A percentile compares a stretch with the other conserved stretches of the same genome.
Conservation (phyloP, 2,888 invertebrate species). For the Julus scanicus region DNA sequence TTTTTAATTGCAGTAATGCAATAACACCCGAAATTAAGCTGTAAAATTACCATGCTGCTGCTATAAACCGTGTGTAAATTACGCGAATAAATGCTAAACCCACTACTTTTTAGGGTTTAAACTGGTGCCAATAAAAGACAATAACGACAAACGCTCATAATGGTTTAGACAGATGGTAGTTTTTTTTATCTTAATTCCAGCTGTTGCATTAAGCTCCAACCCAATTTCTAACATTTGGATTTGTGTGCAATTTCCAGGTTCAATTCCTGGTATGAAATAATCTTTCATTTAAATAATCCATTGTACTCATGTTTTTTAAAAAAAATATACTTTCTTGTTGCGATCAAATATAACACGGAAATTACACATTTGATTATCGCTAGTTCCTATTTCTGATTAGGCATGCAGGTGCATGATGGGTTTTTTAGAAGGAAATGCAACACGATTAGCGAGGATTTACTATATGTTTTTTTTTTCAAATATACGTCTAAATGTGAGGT, state of each 20-base stretch:
- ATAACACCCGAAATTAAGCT: not conserved
- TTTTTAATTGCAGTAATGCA: constrained; percentile 11
- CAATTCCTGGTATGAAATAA: not conserved
- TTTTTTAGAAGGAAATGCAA: no score
- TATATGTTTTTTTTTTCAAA: no score
- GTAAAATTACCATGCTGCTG: not conserved
- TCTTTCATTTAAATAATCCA: not conserved
- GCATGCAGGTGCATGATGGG: no score
- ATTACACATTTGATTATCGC: no score
- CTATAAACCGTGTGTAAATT: not conserved
- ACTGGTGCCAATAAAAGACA: not conserved
- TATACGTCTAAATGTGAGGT: no score
- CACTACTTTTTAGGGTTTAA: not conserved
- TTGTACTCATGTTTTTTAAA: not conserved
- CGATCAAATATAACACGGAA: no score
- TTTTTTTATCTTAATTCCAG: not conserved
- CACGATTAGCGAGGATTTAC: no score
- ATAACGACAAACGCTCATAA: not conserved
- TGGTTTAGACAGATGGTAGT: not conserved
- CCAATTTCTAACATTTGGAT: not conserved
- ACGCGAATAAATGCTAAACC: constrained; percentile 11
- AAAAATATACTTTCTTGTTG: no score
- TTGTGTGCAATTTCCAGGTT: not conserved
- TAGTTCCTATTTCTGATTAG: no score
- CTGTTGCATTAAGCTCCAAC: not conserved